Evolutionary conservation across 1,140 invertebrate species (phyloP).

Genomic region (Aphelenchoides fujianensis): DNA sequence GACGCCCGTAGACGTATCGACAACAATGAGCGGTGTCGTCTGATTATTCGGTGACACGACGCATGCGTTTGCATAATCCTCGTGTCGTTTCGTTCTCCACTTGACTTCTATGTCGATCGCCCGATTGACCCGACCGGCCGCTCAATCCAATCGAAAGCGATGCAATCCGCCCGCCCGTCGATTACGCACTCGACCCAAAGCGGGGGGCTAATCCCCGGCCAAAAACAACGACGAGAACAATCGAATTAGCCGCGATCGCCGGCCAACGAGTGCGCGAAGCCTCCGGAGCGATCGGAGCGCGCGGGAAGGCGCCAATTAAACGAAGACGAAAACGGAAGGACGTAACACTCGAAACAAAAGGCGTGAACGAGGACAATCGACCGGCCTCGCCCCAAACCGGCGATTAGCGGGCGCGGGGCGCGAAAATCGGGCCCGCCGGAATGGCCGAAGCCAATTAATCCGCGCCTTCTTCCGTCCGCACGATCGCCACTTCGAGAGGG

Average conservation of each 20-base stretch:
- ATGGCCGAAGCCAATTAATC: constrained; percentile 3
- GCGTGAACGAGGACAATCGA: background rate
- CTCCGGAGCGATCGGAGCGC: background rate
- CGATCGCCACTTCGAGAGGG: too few species aligned
- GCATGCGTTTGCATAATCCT: too few species aligned
- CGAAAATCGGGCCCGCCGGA: background rate
- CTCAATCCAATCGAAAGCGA: too few species aligned
- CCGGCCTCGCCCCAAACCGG: background rate
- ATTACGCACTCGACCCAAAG: too few species aligned
- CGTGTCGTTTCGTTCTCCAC: too few species aligned
- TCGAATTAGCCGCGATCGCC: background rate
- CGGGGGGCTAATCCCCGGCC: background rate
- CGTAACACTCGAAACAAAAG: background rate
- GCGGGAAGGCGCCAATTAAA: background rate
- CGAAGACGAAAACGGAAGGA: background rate
- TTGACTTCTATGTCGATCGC: too few species aligned
- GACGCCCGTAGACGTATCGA: too few species aligned
- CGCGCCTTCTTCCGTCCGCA: background rate
- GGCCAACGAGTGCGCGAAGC: background rate
- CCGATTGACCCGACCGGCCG: too few species aligned
- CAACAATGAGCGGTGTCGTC: too few species aligned
- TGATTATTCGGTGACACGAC: too few species aligned
- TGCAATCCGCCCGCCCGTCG: too few species aligned
- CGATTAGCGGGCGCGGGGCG: background rate
- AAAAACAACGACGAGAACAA: background rate